phyloP scores from a whole-genome alignment of 2,888 invertebrate species.

The Zaprionus obscuricornis region DNA sequence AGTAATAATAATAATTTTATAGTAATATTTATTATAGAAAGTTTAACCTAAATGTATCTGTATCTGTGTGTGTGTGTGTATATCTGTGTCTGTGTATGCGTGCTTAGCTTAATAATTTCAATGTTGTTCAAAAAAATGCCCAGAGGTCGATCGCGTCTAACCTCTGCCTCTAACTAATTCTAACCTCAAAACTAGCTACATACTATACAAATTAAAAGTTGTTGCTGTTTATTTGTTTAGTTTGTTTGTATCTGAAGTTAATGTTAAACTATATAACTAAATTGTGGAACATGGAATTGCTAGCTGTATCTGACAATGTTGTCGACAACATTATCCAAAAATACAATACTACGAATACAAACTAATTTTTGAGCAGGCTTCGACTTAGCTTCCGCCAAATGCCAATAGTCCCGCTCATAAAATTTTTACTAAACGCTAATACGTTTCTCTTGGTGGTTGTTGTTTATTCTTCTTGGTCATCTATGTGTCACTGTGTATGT shows the following conservation, averaged over 20 bases:
- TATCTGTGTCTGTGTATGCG: slow-evolving; percentile 31
- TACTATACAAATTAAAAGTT: no score
- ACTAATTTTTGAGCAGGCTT: no score
- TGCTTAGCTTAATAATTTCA: slow-evolving; percentile 68
- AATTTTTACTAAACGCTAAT: slow-evolving; percentile 52
- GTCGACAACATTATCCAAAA: slow-evolving; percentile 57
- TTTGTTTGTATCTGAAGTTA: slow-evolving; percentile 15
- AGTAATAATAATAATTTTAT: slow-evolving; percentile 1
- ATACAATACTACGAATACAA: slow-evolving; percentile 55
- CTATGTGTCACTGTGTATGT: no score
- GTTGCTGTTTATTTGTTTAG: background rate
- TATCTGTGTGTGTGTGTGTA: slow-evolving; percentile 37
- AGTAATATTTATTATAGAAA: background rate
- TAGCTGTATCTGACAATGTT: slow-evolving; percentile 67
- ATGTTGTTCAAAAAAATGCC: slow-evolving; percentile 63
- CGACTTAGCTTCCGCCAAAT: background rate
- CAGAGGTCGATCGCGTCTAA: slow-evolving; percentile 40
- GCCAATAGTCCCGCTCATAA: background rate
- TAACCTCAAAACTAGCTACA: slow-evolving; percentile 31
- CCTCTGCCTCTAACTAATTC: slow-evolving; percentile 37
- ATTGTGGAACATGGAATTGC: slow-evolving; percentile 78
- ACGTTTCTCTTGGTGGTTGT: background rate
- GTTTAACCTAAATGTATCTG: slow-evolving; percentile 32
- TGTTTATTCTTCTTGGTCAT: background rate
- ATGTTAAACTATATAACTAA: slow-evolving; percentile 48